Evolutionary conservation across 2,888 invertebrate species (phyloP).

Genomic region (Spatulosminthurus flaviceps): DNA sequence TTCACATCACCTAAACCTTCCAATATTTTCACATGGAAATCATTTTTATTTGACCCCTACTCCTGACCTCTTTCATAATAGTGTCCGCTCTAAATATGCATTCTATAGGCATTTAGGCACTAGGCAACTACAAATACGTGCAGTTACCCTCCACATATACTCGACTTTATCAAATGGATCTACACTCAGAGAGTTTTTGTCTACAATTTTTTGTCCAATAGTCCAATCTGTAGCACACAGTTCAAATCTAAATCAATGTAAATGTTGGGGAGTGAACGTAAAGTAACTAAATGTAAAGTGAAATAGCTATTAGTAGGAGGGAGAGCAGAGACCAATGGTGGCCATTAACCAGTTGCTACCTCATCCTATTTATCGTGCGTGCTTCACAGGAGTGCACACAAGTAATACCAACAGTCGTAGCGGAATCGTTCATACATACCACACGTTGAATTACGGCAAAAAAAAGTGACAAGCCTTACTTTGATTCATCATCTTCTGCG

Average conservation of each 20-base stretch:
- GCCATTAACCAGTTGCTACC: too few relatives aligned
- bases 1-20: conserved; percentile 46
- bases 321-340: too few relatives aligned
- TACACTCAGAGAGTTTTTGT: not conserved
- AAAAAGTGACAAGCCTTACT: not conserved
- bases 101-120: not conserved
- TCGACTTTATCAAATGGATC: too few relatives aligned
- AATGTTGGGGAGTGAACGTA: not conserved
- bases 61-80: conserved; percentile 38
- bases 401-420: too few relatives aligned
- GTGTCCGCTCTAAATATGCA: not conserved
- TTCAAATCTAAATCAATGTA: not conserved
- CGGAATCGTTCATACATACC: too few relatives aligned
- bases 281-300: too few relatives aligned
- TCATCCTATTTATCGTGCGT: too few relatives aligned
- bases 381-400: too few relatives aligned
- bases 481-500: conserved; percentile 2
- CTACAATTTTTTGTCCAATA: not conserved
- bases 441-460: conserved; percentile 3
- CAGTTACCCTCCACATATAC: not conserved
- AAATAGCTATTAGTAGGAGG: too few relatives aligned
- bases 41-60: conserved; percentile 36
- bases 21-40: conserved; percentile 47
- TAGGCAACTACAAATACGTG: not conserved
- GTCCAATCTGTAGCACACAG: not conserved